These are phyloP conservation scores for Cercopithecus diana DNA, from an alignment of 2,797 vertebrate genomes.

Conservation along the genomic window DNA sequence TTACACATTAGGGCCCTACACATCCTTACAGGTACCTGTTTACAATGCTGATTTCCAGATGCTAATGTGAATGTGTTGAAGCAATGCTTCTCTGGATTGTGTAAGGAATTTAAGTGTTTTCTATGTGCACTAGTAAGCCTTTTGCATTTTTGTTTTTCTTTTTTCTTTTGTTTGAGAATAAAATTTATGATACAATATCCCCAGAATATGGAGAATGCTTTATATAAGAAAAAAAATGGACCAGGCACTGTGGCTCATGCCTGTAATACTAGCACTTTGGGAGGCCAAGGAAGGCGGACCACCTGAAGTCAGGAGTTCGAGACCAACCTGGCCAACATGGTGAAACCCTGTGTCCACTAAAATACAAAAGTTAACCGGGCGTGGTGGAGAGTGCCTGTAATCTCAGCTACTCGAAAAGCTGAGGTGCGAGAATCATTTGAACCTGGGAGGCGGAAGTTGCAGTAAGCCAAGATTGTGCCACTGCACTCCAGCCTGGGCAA, in stretches of 20 bases:
- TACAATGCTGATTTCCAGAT: not conserved
- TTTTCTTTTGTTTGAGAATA: not conserved
- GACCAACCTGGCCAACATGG: not conserved
- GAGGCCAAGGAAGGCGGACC: not conserved
- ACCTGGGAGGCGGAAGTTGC: not conserved
- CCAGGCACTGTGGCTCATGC: not conserved
- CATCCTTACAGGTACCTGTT: not conserved
- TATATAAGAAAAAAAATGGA: not conserved
- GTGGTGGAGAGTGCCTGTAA: not conserved
- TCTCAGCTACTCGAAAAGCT: not conserved
- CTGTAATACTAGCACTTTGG: not conserved
- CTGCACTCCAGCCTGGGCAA: not conserved
- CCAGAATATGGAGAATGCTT: rapidly evolving
- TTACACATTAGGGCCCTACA: not conserved
- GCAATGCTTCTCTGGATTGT: not conserved
- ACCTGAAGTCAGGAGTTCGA: not conserved
- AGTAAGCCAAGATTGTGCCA: not conserved
- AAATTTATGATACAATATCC: not conserved
- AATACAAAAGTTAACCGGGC: not conserved
- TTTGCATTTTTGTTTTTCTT: not conserved
- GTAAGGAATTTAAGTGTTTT: not conserved
- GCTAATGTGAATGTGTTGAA: not conserved
- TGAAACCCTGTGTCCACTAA: not conserved
- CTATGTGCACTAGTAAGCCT: not conserved
- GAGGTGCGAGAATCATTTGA: not conserved